phyloP scores from a whole-genome alignment of 2,888 invertebrate species.

The Chydorus sphaericus region DNA sequence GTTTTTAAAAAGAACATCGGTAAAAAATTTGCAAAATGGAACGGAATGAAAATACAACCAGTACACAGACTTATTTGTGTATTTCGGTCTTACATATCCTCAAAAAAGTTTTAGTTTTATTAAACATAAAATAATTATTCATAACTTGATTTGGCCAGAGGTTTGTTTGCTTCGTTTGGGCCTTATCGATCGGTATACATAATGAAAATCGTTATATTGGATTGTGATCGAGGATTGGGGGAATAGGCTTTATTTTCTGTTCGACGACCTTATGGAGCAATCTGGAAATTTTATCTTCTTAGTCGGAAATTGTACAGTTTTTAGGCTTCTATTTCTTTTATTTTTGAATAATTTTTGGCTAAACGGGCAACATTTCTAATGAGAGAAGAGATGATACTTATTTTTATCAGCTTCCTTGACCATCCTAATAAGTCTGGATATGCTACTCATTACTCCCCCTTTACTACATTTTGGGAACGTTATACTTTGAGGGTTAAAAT shows the following conservation, averaged over 20 bases:
- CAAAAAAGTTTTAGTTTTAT: neutral
- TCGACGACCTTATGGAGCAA: slow-evolving; percentile 73
- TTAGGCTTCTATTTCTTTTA: too few species aligned
- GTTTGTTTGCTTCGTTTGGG: slow-evolving; percentile 76
- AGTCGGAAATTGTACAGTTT: too few species aligned
- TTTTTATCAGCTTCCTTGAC: too few species aligned
- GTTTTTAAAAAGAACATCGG: neutral
- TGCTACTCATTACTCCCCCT: too few species aligned
- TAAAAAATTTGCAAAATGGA: neutral
- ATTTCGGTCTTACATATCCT: neutral
- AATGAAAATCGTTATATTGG: slow-evolving; percentile 19
- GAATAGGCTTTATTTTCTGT: slow-evolving; percentile 55
- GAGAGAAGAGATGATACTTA: too few species aligned
- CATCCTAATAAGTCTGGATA: too few species aligned
- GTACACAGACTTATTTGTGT: too few species aligned
- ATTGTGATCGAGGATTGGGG: slow-evolving; percentile 38
- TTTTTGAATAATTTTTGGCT: too few species aligned
- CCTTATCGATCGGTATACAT: slow-evolving; percentile 73
- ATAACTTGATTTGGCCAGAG: slow-evolving; percentile 64
- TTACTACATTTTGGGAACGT: too few species aligned
- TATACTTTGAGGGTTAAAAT: too few species aligned
- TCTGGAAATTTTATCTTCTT: too few species aligned
- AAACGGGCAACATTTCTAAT: too few species aligned
- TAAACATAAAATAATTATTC: slow-evolving; percentile 65
- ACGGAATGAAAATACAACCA: neutral